These are phyloP conservation scores for Cepaea nemoralis DNA, from an alignment of 1,140 invertebrate genomes.

Conservation along the genomic window DNA sequence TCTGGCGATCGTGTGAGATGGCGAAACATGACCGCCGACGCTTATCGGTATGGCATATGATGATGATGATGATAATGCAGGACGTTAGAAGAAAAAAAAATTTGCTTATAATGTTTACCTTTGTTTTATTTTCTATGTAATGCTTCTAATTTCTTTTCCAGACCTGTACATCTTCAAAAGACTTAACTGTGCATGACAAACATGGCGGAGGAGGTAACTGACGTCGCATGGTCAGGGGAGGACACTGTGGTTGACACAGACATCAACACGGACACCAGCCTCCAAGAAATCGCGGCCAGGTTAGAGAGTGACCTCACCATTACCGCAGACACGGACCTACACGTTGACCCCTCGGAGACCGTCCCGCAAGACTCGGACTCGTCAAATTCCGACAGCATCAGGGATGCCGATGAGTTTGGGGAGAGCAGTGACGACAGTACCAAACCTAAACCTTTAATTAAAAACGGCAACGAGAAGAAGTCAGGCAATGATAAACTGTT, in stretches of 20 bases:
- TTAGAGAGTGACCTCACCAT: conserved; percentile 38
- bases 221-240: neutral
- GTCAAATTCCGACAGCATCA: conserved; percentile 36
- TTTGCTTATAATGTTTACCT: too few relatives aligned
- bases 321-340: conserved; percentile 25
- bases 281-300: conserved; percentile 23
- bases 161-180: too few relatives aligned
- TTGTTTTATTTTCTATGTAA: too few relatives aligned
- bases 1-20: too few relatives aligned
- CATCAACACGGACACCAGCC: conserved; percentile 17
- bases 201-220: neutral
- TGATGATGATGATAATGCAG: too few relatives aligned
- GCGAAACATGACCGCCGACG: too few relatives aligned
- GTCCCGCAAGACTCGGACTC: conserved; percentile 44
- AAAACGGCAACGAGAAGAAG: conserved; percentile 1
- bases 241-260: conserved; percentile 29
- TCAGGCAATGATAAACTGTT: conserved; percentile 16
- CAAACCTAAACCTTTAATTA: conserved; percentile 5
- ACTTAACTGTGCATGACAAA: too few relatives aligned
- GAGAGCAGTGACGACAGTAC: conserved; percentile 32
- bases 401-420: conserved; percentile 32
- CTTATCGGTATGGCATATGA: too few relatives aligned
- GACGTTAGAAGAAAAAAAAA: too few relatives aligned
- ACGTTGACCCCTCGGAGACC: neutral
- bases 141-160: too few relatives aligned